phyloP scores from a whole-genome alignment of 1,140 invertebrate species.

The Euschistus heros region DNA sequence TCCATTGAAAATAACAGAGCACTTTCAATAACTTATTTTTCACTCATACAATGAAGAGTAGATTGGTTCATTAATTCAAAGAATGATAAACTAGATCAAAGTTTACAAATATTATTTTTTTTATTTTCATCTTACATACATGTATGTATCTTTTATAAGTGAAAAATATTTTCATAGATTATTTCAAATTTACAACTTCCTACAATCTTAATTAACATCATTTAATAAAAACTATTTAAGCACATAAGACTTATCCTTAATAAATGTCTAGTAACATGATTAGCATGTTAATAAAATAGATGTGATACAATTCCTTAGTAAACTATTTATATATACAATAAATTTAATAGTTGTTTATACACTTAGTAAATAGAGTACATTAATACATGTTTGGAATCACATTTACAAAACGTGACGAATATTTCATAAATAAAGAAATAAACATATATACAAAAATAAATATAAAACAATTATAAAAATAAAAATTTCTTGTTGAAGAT shows the following conservation, averaged over 20 bases:
- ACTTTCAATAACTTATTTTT: background rate
- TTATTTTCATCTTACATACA: background rate
- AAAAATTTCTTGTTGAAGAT: background rate
- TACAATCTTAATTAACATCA: too few relatives aligned
- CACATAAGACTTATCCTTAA: too few relatives aligned
- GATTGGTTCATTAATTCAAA: background rate
- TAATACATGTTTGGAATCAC: background rate
- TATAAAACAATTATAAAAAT: background rate
- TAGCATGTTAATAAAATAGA: too few relatives aligned
- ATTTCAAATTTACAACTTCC: too few relatives aligned
- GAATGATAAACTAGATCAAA: background rate
- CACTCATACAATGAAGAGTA: background rate
- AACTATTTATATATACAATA: too few relatives aligned
- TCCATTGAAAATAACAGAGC: background rate
- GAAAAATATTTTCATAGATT: too few relatives aligned
- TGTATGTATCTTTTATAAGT: too few relatives aligned
- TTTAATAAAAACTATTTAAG: too few relatives aligned
- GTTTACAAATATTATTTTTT: background rate
- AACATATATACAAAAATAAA: background rate
- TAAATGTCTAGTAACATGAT: too few relatives aligned
- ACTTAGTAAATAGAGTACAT: background rate
- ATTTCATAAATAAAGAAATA: constrained; percentile 3
- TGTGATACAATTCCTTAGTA: too few relatives aligned
- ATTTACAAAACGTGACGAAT: background rate
- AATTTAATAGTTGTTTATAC: background rate